Base-by-base conservation (phyloP, 2,113 vertebrate genomes). In the Scopus umbretta region DNA sequence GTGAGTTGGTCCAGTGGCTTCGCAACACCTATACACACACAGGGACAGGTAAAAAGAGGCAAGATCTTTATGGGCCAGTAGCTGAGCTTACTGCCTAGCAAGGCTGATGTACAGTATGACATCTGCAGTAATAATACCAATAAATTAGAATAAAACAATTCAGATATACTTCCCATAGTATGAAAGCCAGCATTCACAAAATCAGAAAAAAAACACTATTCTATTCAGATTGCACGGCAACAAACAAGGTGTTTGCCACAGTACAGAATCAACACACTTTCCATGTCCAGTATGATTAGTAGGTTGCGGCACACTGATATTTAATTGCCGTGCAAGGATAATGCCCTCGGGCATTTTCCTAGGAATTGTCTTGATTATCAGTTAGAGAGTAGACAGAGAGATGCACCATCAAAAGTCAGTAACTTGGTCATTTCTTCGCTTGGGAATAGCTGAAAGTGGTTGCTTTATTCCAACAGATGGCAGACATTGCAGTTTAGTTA, bases 1-100 rank as follows among this genome's bases (percentile, higher is more conserved):
- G 89, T 95, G 88, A 94, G 91, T 74, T 88, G 96, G 97, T 93
- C 96, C 96, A 96, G 94, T 92, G 97, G 96, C 96, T 97, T 97
- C 68, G 93, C 96, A 95, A 98, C 88, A 96, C 38, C 79, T 49
- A 95, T 38, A 85, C 63, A 94, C 71, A 80, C 50, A 55, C 0
- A 85, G 58, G 73, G 84, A 82, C 82, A 81, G 82, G 86, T 67
- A 86, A 74, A 67, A 86, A 85, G 75, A 88, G 47, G 67, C 40
- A 40, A 78, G 75, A 78, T 76, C 58, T 50, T 79, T 36, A 73
- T 2, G 11, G 76, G 88, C 95, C 65, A 76, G 66, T 8, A 73
- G 82, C 87, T 83, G 73, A 84, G 74, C 58, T 76, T 92, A 62
- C 66, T 43, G 78, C 83, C 59, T 90, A 88, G 79, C 86, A 86